These are phyloP conservation scores for Agrotis puta DNA, from an alignment of 2,888 invertebrate species.

Conservation along the genomic window DNA sequence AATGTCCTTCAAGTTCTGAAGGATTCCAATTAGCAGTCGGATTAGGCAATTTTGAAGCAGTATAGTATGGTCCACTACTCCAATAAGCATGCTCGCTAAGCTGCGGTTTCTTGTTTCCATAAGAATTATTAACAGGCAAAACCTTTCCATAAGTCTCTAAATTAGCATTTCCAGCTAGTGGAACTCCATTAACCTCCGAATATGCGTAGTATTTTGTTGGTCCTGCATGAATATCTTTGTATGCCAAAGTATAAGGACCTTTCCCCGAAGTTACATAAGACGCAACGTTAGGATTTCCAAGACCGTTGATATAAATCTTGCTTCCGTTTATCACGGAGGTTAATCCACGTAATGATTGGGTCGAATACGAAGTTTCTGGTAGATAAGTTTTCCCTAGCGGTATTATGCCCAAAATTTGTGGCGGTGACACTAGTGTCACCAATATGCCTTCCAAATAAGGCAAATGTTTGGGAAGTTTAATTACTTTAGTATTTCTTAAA, in stretches of 20 bases:
- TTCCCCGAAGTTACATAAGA: background rate
- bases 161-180: background rate
- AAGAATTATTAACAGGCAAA: background rate
- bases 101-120: constrained; percentile 1
- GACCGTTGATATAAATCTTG: background rate
- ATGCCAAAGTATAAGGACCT: constrained; percentile 4
- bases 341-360: background rate
- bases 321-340: constrained; percentile 15
- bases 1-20: background rate
- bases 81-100: constrained; percentile 13
- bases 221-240: constrained; percentile 17
- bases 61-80: constrained; percentile 25
- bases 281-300: constrained; percentile 1
- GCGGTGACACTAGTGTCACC: constrained; percentile 71
- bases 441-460: constrained; percentile 76
- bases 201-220: constrained; percentile 19
- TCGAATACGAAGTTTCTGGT: constrained; percentile 18
- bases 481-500: constrained; percentile 35
- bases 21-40: constrained; percentile 24
- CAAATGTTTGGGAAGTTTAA: constrained; percentile 52
- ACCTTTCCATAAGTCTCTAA: background rate
- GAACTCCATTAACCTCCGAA: background rate
- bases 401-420: constrained; percentile 77
- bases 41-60: constrained; percentile 19
- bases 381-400: constrained; percentile 72